Percentiles rank a stretch among this genome's conserved stretches.
phyloP scores from a whole-genome alignment of 2,888 invertebrate genomes.

The Synergus japonicus region DNA sequence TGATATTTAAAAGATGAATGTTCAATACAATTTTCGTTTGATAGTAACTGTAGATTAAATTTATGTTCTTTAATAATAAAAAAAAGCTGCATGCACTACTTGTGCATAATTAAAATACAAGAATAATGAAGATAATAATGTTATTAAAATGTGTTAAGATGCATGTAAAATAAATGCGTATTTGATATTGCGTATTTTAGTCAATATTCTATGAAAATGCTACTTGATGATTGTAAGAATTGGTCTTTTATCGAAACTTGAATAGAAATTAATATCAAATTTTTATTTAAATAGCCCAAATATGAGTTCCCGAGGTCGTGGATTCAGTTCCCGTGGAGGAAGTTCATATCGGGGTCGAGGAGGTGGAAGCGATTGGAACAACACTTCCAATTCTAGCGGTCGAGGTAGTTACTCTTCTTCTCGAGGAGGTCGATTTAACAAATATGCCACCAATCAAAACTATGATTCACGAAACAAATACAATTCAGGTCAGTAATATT shows the following conservation, averaged over 20 bases:
- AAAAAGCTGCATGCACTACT: neutral
- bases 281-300: slow-evolving; percentile 58
- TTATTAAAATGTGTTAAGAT: neutral
- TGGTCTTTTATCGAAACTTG: neutral
- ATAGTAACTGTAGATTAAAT: neutral
- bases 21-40: neutral
- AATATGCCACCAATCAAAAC: slow-evolving; percentile 64
- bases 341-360: slow-evolving; percentile 72
- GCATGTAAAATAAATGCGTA: neutral
- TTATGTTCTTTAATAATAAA: neutral
- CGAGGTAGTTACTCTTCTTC: slow-evolving; percentile 73
- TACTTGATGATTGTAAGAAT: neutral
- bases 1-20: neutral
- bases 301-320: slow-evolving; percentile 73
- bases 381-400: slow-evolving; percentile 64
- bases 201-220: neutral
- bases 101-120: too few species aligned
- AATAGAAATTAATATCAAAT: neutral
- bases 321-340: slow-evolving; percentile 69
- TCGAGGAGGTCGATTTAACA: slow-evolving; percentile 72
- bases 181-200: neutral
- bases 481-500: slow-evolving; percentile 66
- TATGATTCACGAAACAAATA: slow-evolving; percentile 74
- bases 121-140: neutral
- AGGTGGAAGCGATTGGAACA: slow-evolving; percentile 68